Base-by-base conservation (phyloP, 2,888 invertebrate species). In the Phaonia tiefii region DNA sequence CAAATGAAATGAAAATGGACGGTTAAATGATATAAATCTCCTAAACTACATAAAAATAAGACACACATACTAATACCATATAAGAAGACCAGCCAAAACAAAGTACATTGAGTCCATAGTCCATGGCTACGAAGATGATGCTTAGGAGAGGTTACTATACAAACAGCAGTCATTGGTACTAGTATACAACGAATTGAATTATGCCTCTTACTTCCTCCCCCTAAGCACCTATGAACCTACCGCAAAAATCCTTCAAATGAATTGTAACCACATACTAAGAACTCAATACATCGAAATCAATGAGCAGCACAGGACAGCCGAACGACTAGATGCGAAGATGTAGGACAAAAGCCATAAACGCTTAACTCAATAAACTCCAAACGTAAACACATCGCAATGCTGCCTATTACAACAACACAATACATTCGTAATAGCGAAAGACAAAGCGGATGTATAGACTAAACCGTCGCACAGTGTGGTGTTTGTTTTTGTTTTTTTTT, bases 41-140 rank as follows among this genome's bases (percentile, higher is more conserved):
- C n/a, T 51, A 71, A 70, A 80, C 44, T 74, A 67, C 54, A 67
- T 56, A 69, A n/a, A n/a, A n/a, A n/a, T 75, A 67, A 80, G 77
- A 74, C 74, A 80, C 66, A 51, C n/a, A n/a, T n/a, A n/a, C n/a
- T 66, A 70, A 75, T 75, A 63, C 54, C 72, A 42, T 46, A 39
- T 63, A 67, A 75, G 67, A 37, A 75, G 58, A 63, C 54, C 26
- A 51, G 60, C 11, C 22, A 11, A 54, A 25, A 44, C 44, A 44
- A 44, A 44, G 11, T 13, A 44, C 8, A 11, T 10, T 44, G 13
- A 58, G 15, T 15, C 20, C 10, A 56, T 49, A 65, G 39, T 1
- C 13, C 15, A 13, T 49, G 46, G 25, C 13, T 31, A 67, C 13
- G 56, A 44, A 22, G 17, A 22, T 8, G 25, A 54, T 8, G 44